Evolutionary conservation across 2,113 vertebrate species (phyloP).

Genomic region (Oryzias celebensis): DNA sequence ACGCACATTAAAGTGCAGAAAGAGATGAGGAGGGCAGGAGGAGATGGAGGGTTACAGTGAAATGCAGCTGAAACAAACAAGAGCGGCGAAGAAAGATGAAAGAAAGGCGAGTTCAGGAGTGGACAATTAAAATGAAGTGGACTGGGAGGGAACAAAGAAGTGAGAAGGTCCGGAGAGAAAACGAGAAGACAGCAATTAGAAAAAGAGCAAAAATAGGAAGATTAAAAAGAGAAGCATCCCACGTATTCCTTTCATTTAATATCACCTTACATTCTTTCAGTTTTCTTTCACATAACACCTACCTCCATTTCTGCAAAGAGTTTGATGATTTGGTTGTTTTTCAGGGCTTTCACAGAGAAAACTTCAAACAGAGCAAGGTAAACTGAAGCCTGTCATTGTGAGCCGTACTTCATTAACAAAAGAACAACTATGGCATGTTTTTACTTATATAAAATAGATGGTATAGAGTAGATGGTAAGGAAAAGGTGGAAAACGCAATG

Average conservation of each 20-base stretch:
- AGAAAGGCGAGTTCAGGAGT: background rate
- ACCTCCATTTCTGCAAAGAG: background rate
- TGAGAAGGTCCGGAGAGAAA: background rate
- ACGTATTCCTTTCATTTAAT: background rate
- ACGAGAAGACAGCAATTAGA: background rate
- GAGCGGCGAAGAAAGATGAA: background rate
- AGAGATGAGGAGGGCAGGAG: constrained; percentile 3
- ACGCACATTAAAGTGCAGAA: background rate
- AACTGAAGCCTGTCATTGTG: background rate
- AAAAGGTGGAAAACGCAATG: too few relatives aligned
- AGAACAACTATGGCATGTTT: too few relatives aligned
- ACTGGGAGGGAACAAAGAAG: background rate
- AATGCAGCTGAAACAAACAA: background rate
- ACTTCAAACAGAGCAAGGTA: background rate
- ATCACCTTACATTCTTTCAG: background rate
- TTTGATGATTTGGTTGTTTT: background rate
- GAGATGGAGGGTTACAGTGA: background rate
- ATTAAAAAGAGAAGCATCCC: background rate
- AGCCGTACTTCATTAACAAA: too few relatives aligned
- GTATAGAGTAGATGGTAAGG: too few relatives aligned
- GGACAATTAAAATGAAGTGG: background rate
- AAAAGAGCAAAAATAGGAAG: background rate
- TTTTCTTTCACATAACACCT: background rate
- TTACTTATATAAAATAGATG: too few relatives aligned
- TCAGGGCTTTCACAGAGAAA: background rate